Evolutionary conservation across 2,113 vertebrate genomes (phyloP).

Genomic region (Notarius quadriscutis): DNA sequence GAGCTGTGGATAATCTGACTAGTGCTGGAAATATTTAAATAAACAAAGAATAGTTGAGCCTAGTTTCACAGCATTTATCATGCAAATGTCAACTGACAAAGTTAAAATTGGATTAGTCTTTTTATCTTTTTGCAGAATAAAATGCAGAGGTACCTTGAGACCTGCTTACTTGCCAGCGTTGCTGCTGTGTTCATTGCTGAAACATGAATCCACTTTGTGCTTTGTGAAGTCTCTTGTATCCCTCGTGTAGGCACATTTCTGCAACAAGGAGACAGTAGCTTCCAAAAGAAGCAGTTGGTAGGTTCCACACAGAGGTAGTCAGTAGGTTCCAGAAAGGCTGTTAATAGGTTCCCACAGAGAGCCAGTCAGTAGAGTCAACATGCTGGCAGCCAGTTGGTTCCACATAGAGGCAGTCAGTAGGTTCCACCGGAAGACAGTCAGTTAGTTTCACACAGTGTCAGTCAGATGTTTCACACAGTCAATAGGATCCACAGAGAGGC

Average conservation of each 20-base stretch:
- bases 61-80: slow-evolving; percentile 17
- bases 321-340: neutral
- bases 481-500: neutral
- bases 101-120: slow-evolving; percentile 10
- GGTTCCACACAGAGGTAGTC: neutral
- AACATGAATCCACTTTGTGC: neutral
- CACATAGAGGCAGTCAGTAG: neutral
- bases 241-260: neutral
- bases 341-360: neutral
- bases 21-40: slow-evolving; percentile 1
- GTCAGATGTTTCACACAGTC: neutral
- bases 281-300: neutral
- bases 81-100: slow-evolving; percentile 20
- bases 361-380: no score
- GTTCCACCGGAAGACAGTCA: no score
- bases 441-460: neutral
- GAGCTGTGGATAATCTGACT: neutral
- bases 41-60: neutral
- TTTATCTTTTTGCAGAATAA: neutral
- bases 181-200: slow-evolving; percentile 3
- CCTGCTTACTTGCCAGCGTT: neutral
- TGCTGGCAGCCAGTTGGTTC: neutral
- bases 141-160: neutral
- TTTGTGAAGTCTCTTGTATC: neutral
- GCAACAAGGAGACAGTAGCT: neutral